Percentiles rank a stretch among this genome's conserved stretches.
Conservation (phyloP, 2,797 vertebrate species). For the Sardinella longiceps region DNA sequence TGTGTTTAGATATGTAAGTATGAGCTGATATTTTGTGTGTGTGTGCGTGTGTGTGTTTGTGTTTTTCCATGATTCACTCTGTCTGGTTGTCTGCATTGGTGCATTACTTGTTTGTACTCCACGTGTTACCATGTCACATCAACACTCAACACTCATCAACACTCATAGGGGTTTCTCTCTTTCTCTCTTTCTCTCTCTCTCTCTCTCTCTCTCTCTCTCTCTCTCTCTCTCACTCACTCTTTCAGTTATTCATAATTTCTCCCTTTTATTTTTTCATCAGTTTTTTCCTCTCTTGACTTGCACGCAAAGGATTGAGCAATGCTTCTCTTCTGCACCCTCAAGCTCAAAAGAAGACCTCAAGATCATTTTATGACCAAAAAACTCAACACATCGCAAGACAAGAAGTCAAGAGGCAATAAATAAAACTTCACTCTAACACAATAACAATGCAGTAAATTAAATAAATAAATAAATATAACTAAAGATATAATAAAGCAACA, state of each 20-base stretch:
- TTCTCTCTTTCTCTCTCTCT: neutral
- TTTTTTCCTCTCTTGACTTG: neutral
- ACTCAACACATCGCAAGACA: too few relatives aligned
- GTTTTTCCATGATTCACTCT: neutral
- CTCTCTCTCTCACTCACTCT: neutral
- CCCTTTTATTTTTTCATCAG: neutral
- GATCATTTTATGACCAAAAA: too few relatives aligned
- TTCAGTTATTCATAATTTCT: neutral
- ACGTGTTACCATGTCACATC: neutral
- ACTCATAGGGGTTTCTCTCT: neutral
- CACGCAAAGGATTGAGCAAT: neutral
- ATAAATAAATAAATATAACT: too few relatives aligned
- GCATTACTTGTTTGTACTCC: neutral
- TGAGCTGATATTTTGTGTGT: slow-evolving; percentile 9
- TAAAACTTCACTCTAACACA: too few relatives aligned
- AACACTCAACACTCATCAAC: neutral
- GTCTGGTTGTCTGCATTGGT: neutral
- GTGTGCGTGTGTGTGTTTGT: neutral
- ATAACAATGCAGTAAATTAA: too few relatives aligned
- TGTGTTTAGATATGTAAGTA: neutral
- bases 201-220: neutral
- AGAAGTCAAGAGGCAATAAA: too few relatives aligned
- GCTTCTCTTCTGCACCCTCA: neutral
- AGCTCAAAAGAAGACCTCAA: too few relatives aligned
- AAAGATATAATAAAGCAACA: too few relatives aligned